Conservation (phyloP, 2,113 vertebrate species). For the Podocnemis expansa region DNA sequence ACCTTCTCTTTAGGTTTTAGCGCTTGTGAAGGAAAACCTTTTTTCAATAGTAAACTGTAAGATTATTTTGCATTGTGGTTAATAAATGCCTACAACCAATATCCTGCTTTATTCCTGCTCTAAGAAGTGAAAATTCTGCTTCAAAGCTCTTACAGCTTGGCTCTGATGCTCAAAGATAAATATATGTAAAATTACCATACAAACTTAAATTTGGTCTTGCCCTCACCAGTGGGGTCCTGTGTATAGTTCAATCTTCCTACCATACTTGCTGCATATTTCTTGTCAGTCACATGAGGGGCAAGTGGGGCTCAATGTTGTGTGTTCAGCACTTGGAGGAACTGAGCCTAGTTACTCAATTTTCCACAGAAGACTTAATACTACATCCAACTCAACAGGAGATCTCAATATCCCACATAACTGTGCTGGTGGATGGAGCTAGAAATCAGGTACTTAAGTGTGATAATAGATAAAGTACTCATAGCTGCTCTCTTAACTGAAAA, state of each 20-base stretch:
- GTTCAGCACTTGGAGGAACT: neutral
- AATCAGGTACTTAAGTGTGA: neutral
- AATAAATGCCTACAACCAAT: neutral
- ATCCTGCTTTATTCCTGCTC: neutral
- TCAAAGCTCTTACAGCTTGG: neutral
- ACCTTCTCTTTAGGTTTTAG: neutral
- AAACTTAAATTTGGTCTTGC: neutral
- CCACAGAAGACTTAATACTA: accelerated
- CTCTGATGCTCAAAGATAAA: neutral
- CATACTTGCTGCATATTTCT: neutral
- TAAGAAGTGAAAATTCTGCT: neutral
- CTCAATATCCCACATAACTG: neutral
- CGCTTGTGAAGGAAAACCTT: neutral
- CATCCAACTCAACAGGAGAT: neutral
- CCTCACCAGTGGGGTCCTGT: neutral
- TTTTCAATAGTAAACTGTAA: neutral
- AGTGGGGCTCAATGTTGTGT: neutral
- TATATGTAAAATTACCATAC: neutral
- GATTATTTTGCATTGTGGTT: neutral
- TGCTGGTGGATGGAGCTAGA: neutral
- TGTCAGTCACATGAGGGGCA: neutral
- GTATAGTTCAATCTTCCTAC: neutral
- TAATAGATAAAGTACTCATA: neutral
- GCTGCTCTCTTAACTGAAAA: neutral
- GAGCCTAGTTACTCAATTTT: neutral